Conservation (phyloP, 2,113 vertebrate genomes). For the Lucifuga dentata region DNA sequence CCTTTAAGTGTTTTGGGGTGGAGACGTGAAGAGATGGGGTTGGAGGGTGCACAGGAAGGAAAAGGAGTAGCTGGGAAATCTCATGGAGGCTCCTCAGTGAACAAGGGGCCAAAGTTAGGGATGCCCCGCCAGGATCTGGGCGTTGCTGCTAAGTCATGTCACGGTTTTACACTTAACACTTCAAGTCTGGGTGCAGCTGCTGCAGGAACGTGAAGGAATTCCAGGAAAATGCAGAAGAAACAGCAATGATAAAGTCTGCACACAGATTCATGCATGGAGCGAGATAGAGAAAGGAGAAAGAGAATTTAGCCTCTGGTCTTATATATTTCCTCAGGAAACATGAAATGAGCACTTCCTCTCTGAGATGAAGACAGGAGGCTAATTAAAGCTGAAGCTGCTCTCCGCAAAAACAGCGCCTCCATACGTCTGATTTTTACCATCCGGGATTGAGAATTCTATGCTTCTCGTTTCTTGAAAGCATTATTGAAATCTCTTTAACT, state of each 20-base stretch:
- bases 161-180: conserved; percentile 55
- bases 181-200: conserved; percentile 14
- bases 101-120: conserved; percentile 47
- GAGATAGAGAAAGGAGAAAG: conserved; percentile 33
- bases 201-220: too few species aligned
- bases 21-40: conserved; percentile 50
- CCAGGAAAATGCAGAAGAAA: too few species aligned
- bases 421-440: neutral
- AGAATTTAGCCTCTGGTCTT: conserved; percentile 26
- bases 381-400: conserved; percentile 16
- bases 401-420: conserved; percentile 16
- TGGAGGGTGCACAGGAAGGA: conserved; percentile 73
- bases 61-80: conserved; percentile 79
- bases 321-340: conserved; percentile 60
- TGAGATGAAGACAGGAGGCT: conserved; percentile 40
- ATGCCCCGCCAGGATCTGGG: conserved; percentile 62
- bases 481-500: too few species aligned
- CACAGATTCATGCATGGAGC: neutral
- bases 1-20: conserved; percentile 54
- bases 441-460: too few species aligned
- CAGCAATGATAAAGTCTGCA: neutral
- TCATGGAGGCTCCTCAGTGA: conserved; percentile 62
- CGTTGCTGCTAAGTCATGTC: conserved; percentile 62
- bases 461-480: too few species aligned
- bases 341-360: conserved; percentile 51